Conservation (phyloP, 2,888 invertebrate species). For the Halictus ligatus region DNA sequence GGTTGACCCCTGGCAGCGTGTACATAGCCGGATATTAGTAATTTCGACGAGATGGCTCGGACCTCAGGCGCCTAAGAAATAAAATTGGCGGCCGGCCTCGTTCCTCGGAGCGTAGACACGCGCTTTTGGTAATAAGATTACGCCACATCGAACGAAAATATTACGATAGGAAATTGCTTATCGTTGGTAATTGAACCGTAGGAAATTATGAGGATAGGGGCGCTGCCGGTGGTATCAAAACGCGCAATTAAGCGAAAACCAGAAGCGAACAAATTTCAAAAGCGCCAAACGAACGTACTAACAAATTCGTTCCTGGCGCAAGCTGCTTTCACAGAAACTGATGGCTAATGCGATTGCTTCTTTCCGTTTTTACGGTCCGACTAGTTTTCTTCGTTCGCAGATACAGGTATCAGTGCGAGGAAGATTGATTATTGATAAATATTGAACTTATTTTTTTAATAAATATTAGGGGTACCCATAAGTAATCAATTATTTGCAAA, state of each 20-base stretch:
- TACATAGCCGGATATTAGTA: constrained; percentile 79
- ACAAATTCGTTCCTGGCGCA: neutral
- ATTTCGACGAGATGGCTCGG: constrained; percentile 71
- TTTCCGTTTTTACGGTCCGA: neutral
- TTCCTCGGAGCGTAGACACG: constrained; percentile 17
- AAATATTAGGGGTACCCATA: too few relatives aligned
- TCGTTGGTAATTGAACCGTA: neutral
- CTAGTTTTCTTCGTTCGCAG: neutral
- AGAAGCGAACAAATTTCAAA: neutral
- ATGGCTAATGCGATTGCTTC: neutral
- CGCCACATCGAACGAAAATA: constrained; percentile 19
- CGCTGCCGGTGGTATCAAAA: neutral
- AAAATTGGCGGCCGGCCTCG: constrained; percentile 59
- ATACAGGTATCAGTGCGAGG: too few relatives aligned
- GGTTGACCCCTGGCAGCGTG: constrained; percentile 48
- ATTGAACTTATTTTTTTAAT: too few relatives aligned
- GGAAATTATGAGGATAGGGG: neutral
- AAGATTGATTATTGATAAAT: too few relatives aligned
- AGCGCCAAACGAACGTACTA: neutral
- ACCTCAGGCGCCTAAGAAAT: constrained; percentile 58
- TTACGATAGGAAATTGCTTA: constrained; percentile 49
- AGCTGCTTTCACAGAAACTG: neutral
- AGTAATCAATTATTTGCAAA: too few relatives aligned
- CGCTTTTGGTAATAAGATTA: constrained; percentile 60
- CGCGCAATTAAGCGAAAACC: neutral